Conservation (phyloP, 2,113 vertebrate species). For the Dipodomys merriami region DNA sequence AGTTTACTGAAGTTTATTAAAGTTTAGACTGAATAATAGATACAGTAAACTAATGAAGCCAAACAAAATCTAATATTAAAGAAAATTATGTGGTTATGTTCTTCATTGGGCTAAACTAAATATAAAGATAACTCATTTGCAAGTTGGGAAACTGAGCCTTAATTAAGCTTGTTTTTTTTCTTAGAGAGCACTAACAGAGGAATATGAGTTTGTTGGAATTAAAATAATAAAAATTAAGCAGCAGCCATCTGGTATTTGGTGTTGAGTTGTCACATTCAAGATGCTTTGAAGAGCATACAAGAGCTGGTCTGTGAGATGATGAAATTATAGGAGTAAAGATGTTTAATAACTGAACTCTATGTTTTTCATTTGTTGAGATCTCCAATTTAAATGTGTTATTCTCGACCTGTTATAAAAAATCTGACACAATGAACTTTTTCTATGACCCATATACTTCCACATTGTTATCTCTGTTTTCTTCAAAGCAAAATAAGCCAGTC, state of each 20-base stretch:
- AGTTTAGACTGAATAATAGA: neutral
- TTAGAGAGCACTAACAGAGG: neutral
- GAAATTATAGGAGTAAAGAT: neutral
- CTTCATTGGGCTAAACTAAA: neutral
- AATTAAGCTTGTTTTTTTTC: neutral
- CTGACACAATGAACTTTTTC: neutral
- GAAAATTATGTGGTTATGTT: neutral
- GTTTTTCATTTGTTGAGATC: neutral
- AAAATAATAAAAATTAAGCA: neutral
- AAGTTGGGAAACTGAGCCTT: neutral
- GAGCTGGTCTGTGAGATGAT: neutral
- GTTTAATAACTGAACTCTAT: neutral
- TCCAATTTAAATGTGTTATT: neutral
- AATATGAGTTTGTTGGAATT: neutral
- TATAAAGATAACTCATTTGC: too few species aligned
- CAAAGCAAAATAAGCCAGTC: neutral
- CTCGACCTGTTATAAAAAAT: neutral
- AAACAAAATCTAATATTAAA: constrained; percentile 25
- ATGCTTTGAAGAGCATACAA: neutral
- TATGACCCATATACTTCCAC: neutral
- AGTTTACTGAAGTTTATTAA: neutral
- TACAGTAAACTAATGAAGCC: neutral
- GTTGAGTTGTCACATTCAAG: neutral
- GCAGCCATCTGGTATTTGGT: neutral
- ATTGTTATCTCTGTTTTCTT: neutral